Evolutionary conservation across 2,888 invertebrate species (phyloP).

Genomic region (Euzetes globulus): DNA sequence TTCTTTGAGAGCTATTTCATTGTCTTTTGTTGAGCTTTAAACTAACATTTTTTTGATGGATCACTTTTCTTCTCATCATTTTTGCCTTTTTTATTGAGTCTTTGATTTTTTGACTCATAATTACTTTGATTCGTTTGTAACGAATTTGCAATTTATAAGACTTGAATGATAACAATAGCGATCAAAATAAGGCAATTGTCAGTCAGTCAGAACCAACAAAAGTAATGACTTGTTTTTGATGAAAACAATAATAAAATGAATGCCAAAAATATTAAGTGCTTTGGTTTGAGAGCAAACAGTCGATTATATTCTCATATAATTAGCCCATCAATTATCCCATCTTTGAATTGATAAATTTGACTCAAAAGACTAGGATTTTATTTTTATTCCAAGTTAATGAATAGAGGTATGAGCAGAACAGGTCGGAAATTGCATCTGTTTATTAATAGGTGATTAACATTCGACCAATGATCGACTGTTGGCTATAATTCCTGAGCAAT

Average conservation of each 20-base stretch:
- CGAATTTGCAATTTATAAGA: slow-evolving; percentile 11
- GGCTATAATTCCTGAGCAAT: slow-evolving; percentile 5
- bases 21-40: background rate
- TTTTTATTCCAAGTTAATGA: background rate
- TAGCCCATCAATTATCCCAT: slow-evolving; percentile 18
- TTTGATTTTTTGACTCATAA: background rate
- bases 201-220: background rate
- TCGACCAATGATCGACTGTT: background rate
- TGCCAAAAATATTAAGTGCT: background rate
- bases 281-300: background rate
- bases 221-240: background rate
- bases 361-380: background rate
- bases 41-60: slow-evolving; percentile 15
- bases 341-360: slow-evolving; percentile 9
- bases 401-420: background rate
- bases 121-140: background rate
- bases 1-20: background rate
- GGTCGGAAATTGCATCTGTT: slow-evolving; percentile 11
- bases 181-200: background rate
- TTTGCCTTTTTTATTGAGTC: background rate
- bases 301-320: slow-evolving; percentile 20
- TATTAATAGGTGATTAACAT: slow-evolving; percentile 16
- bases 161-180: background rate
- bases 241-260: slow-evolving; percentile 5
- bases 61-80: background rate